Conservation (phyloP, 2,113 vertebrate species). For the Tragelaphus strepsiceros region DNA sequence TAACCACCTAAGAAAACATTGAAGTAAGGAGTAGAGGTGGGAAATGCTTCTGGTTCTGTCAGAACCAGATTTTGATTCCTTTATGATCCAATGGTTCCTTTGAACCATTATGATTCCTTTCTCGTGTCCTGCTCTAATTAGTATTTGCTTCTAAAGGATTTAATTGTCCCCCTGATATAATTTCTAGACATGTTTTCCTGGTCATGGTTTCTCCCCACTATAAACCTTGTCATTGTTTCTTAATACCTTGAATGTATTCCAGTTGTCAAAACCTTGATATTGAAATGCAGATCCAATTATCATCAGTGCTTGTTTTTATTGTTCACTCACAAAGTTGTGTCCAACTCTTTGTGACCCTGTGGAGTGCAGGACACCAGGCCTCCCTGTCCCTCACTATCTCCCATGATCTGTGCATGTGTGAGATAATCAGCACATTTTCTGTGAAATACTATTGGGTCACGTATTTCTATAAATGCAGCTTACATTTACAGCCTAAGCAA, state of each 20-base stretch:
- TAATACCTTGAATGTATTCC: neutral
- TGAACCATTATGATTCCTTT: neutral
- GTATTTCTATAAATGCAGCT: neutral
- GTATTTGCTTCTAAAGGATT: neutral
- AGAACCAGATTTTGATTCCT: neutral
- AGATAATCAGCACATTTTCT: neutral
- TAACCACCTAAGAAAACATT: neutral
- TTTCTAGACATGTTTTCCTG: neutral
- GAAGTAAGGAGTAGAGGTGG: neutral
- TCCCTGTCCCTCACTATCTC: neutral
- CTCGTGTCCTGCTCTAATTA: neutral
- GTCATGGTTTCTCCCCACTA: neutral
- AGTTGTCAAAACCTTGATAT: neutral
- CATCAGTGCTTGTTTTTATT: neutral
- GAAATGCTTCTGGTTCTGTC: neutral
- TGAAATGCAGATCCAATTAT: neutral
- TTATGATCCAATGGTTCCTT: too few relatives aligned
- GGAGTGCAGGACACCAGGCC: neutral
- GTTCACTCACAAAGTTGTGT: neutral
- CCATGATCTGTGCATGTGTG: neutral
- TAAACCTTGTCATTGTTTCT: neutral
- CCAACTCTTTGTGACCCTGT: neutral
- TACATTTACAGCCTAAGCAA: neutral
- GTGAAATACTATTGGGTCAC: neutral
- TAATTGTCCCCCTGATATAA: neutral